Conservation (phyloP, 92 coral and sea anemone genomes). For the Palythoa heliodiscus region DNA sequence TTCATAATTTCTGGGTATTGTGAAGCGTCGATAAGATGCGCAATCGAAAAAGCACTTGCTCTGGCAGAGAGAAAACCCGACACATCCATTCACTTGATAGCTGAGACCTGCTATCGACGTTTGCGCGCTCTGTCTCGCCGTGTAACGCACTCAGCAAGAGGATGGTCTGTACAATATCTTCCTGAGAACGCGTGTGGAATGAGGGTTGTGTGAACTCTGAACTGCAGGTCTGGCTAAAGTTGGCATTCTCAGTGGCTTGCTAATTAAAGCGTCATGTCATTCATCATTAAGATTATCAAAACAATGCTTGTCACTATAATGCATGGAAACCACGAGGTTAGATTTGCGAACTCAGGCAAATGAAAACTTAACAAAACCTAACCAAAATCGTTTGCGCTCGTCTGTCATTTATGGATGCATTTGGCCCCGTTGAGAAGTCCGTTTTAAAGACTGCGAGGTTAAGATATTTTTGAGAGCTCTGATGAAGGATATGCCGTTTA, state of each 20-base stretch:
- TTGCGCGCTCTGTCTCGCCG: conserved; percentile 45
- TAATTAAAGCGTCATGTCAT: conserved; percentile 78
- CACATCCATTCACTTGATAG: conserved; percentile 81
- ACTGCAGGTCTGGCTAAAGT: conserved; percentile 79
- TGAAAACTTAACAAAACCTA: conserved; percentile 5
- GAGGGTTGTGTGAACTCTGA: conserved; percentile 48
- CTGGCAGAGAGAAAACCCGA: conserved; percentile 93
- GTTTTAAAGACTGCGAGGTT: conserved; percentile 29
- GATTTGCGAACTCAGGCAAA: neutral
- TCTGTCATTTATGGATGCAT: conserved; percentile 3
- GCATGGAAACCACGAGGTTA: conserved; percentile 29
- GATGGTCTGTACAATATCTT: conserved; percentile 41
- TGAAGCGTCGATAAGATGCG: conserved; percentile 97
- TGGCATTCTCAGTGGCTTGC: conserved; percentile 86
- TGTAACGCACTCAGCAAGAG: conserved; percentile 41
- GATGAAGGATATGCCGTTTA: conserved; percentile 39
- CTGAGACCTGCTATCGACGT: conserved; percentile 35
- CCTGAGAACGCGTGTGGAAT: conserved; percentile 40
- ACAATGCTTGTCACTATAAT: conserved; percentile 35
- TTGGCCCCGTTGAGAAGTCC: conserved; percentile 8
- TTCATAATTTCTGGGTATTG: conserved; percentile 78
- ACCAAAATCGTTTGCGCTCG: neutral
- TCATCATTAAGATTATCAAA: conserved; percentile 78
- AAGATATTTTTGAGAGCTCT: conserved; percentile 42
- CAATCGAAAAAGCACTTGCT: conserved; percentile 99